Evolutionary conservation across 2,113 vertebrate species (phyloP).

Genomic region (Promerops cafer): DNA sequence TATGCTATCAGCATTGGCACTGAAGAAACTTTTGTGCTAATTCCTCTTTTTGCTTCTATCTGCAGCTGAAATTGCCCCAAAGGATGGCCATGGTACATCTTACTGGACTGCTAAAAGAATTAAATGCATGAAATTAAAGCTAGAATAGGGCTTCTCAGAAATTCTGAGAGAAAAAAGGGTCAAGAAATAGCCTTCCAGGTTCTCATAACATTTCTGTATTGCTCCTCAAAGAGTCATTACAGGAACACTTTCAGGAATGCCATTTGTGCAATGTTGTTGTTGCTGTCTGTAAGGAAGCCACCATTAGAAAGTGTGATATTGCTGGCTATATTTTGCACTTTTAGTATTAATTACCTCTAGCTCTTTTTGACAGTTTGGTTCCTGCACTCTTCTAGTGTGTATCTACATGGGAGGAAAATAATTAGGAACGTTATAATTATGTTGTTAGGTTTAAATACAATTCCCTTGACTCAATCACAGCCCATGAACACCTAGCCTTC

Average conservation of each 20-base stretch:
- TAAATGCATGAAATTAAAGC: not conserved
- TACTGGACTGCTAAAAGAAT: not conserved
- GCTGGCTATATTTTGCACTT: not conserved
- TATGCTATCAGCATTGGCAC: rapidly evolving
- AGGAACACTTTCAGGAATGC: not conserved
- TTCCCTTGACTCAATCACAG: not conserved
- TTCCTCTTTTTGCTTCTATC: not conserved
- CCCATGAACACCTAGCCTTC: not conserved
- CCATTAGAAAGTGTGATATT: not conserved
- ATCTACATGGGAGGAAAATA: not conserved
- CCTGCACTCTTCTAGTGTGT: not conserved
- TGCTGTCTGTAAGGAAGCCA: not conserved
- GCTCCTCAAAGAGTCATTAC: not conserved
- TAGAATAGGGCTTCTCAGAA: not conserved
- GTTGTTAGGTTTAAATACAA: not conserved
- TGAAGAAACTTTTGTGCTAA: not conserved
- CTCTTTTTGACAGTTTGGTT: not conserved
- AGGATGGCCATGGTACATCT: rapidly evolving
- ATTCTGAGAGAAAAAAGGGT: not conserved
- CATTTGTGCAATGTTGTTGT: not conserved
- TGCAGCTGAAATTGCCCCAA: not conserved
- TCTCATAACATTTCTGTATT: not conserved
- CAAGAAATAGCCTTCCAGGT: not conserved
- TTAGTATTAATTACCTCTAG: not conserved
- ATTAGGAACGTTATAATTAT: not conserved